Evolutionary conservation across 2,113 vertebrate genomes (phyloP), one percentile per base, ranked within the genome.

Genomic region (Acanthochromis polyacanthus): DNA sequence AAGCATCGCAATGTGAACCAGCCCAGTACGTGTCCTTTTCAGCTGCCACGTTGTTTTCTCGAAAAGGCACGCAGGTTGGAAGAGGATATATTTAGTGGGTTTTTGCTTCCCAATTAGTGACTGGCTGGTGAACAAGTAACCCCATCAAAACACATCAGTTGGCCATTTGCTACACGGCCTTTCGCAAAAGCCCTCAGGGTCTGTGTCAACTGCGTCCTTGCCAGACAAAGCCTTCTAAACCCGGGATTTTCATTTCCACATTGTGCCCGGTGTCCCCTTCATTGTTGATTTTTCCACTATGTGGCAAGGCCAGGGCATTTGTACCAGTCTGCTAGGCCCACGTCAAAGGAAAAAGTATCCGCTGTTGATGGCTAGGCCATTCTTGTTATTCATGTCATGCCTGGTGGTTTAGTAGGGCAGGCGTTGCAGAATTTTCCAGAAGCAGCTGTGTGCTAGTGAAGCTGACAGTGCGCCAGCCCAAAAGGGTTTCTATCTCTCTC

Each of bases 351-450:
- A 87, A 89, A 86, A 90, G 86, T 81, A 82, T 90, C 88, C 69
- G 71, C 88, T 66, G 88, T 83, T 77, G 87, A 90, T 81, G 82
- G 87, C 90, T 67, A 52, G 89, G 83, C 90, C 80, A 85, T 81
- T 90, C 88, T 90, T 93, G 89, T 92, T 91, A 92, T 93, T 96
- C 95, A 93, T 95, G 96, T 96, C 96, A 95, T 94, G 95, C 94
- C 94, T 94, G 93, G 94, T 95, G 94, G 93, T 94, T 93, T 96
- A 96, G 95, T 96, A 95, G 95, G 95, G 90, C 94, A 61, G 60
- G 94, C n/a, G n/a, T 93, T 93, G 92, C 93, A 96, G 97, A 97
- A 97, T 96, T 96, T 97, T 98, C 96, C 96, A 98, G 96, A 97
- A 97, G 95, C 96, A 96, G 96, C 97, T 97, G 96, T 96, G 94